These are phyloP conservation scores for Distichodus sexfasciatus DNA, from an alignment of 2,797 vertebrate species.

Conservation along the genomic window DNA sequence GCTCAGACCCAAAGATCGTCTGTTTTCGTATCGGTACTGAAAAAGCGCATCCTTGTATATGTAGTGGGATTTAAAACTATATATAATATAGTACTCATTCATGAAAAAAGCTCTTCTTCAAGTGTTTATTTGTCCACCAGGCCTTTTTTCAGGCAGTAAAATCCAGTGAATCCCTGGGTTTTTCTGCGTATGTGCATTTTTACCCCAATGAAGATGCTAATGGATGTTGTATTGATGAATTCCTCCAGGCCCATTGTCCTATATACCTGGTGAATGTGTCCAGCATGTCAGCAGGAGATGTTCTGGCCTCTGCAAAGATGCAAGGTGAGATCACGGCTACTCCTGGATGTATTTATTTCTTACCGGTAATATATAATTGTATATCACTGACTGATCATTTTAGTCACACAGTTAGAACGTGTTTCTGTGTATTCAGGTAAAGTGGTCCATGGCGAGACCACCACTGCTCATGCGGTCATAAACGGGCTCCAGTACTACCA, in stretches of 20 bases:
- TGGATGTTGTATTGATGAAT: background rate
- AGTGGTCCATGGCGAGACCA: constrained; percentile 91
- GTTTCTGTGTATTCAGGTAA: constrained; percentile 76
- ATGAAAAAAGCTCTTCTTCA: no score
- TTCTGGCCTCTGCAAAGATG: constrained; percentile 91
- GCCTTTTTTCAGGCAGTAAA: no score
- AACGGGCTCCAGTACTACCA: constrained; percentile 95
- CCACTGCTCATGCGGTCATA: constrained; percentile 88
- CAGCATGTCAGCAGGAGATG: constrained; percentile 92
- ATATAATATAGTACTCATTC: no score
- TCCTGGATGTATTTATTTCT: background rate
- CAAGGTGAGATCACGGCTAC: constrained; percentile 77
- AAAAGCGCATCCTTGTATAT: no score
- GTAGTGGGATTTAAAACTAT: no score
- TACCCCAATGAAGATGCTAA: background rate
- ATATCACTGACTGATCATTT: background rate
- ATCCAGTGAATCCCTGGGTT: no score
- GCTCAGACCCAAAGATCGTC: no score
- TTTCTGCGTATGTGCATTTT: no score
- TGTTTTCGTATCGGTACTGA: no score
- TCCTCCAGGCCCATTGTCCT: constrained; percentile 86
- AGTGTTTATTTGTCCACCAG: no score
- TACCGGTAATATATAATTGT: background rate
- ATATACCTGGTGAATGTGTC: constrained; percentile 94
- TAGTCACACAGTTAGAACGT: background rate